Evolutionary conservation across 2,888 invertebrate species (phyloP), one percentile per base, ranked within the genome.

Genomic region (Charanyca ferruginea): DNA sequence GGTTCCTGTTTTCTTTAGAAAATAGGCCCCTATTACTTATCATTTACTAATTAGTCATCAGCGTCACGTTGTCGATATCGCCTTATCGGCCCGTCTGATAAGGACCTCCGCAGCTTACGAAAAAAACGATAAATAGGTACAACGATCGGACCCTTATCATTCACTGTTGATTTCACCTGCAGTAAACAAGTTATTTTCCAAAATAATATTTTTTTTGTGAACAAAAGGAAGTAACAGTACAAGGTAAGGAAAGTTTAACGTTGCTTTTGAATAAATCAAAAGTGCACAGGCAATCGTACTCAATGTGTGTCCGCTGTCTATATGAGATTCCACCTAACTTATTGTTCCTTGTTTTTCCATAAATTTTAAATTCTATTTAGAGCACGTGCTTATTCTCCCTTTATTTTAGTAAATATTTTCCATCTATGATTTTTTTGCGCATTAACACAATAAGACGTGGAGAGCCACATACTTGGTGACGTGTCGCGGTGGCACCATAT

Each of bases 111-210:
- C 66, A 77, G 80, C 72, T 81, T 67, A 79, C 28, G 48, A 55
- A 60, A 38, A 52, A 58, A n/a, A 51, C 61, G 80, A 88, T 88
- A 87, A 82, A 88, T 85, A 85, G 66, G 75, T 83, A 73, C 61
- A 79, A 52, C 78, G 67, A 75, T 69, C 69, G 63, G 48, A 45
- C 49, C 42, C 38, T 63, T 79, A 81, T 84, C 83, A 87, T 79
- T 87, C 78, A 32, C 57, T 28, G 60, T 54, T 63, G 54, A 74
- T 75, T 76, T 69, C 54, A 75, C 78, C 68, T 54, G 32, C 67
- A 49, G 75, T 68, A 65, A 74, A 78, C 73, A 69, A 72, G 74
- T 47, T 68, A 47, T 66, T 73, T 44, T 25, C 42, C 20, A 38
- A 62, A 69, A 65, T 55, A 47, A 52, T 59, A 23, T 48, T 51